phyloP scores from a whole-genome alignment of 2,113 vertebrate genomes.

The Chlamydotis undulata region DNA sequence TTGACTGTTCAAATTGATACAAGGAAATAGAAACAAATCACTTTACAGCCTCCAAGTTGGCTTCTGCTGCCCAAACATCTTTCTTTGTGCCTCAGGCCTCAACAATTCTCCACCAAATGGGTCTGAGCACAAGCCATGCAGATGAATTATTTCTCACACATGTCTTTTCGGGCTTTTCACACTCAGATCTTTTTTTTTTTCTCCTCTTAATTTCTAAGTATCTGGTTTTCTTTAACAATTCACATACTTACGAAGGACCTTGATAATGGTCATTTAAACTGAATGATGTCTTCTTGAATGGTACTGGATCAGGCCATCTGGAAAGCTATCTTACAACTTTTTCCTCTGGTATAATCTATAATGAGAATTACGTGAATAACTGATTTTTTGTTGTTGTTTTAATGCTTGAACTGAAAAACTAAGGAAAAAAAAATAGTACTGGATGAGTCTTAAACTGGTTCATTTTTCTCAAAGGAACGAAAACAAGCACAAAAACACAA shows the following conservation, averaged over 20 bases:
- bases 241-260: not conserved
- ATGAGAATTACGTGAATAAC: not conserved
- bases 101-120: not conserved
- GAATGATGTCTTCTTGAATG: not conserved
- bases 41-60: slow-evolving; percentile 44
- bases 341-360: not conserved
- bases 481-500: slow-evolving; percentile 35
- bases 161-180: not conserved
- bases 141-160: not conserved
- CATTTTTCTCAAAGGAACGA: slow-evolving; percentile 31
- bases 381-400: not conserved
- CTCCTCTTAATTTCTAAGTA: not conserved
- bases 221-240: not conserved
- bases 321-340: not conserved
- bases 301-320: not conserved
- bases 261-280: not conserved
- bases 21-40: slow-evolving; percentile 51
- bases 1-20: slow-evolving; percentile 30
- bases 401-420: not conserved
- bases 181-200: not conserved
- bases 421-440: not conserved
- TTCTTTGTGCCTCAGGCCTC: slow-evolving; percentile 32
- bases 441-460: not conserved
- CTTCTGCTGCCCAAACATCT: slow-evolving; percentile 47
- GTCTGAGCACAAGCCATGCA: not conserved